These are phyloP conservation scores for Eupithecia dodoneata DNA, from an alignment of 2,888 invertebrate species.

Conservation along the genomic window DNA sequence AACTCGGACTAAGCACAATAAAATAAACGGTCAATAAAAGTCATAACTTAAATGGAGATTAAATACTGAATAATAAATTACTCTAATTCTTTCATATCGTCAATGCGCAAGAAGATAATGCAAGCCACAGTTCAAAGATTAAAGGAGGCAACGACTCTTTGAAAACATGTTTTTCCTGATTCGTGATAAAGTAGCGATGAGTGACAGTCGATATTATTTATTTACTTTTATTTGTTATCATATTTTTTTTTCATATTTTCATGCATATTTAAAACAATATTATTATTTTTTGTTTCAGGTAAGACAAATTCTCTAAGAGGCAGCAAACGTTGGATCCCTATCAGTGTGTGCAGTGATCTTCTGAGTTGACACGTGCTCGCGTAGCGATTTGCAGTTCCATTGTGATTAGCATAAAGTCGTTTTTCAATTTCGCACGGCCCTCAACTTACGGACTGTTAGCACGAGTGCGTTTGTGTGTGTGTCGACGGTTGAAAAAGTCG, in stretches of 20 bases:
- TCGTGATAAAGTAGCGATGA: conserved; percentile 59
- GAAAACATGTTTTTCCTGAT: conserved; percentile 70
- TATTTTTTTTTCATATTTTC: neutral
- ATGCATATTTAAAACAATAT: neutral
- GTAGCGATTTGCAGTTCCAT: conserved; percentile 73
- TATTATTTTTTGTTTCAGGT: conserved; percentile 76
- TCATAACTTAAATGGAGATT: neutral
- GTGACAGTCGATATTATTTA: conserved; percentile 45
- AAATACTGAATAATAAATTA: conserved; percentile 14
- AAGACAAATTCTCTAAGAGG: conserved; percentile 42
- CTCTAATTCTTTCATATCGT: conserved; percentile 57
- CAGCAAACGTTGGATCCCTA: neutral
- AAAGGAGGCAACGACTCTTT: conserved; percentile 75
- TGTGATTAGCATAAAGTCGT: conserved; percentile 70
- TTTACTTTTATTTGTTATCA: conserved; percentile 21
- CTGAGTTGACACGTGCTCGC: conserved; percentile 68
- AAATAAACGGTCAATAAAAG: neutral
- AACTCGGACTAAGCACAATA: neutral
- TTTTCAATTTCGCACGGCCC: conserved; percentile 61
- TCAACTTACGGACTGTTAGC: neutral
- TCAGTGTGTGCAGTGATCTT: conserved; percentile 61
- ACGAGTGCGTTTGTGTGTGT: neutral
- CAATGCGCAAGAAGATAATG: conserved; percentile 61
- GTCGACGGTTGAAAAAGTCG: neutral
- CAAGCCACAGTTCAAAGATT: conserved; percentile 70